Evolutionary conservation across 2,797 vertebrate species (phyloP).

Genomic region (Todus mexicanus): DNA sequence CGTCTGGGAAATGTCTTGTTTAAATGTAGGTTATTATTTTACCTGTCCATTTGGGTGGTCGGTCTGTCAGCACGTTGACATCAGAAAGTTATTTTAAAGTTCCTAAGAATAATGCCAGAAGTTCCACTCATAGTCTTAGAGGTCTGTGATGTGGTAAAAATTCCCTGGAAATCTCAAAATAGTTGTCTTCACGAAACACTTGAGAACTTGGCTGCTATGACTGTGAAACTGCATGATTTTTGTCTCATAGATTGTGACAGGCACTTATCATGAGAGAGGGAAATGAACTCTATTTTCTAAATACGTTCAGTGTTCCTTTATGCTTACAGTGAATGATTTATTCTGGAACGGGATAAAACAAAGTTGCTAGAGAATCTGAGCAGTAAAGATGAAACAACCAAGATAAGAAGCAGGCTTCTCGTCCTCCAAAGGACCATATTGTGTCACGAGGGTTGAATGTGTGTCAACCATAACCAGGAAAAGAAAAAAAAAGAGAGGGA

Average conservation of each 20-base stretch:
- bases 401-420: neutral
- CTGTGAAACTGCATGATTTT: neutral
- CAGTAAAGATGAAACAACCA: neutral
- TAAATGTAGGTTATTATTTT: neutral
- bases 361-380: neutral
- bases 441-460: neutral
- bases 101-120: neutral
- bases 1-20: neutral
- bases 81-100: neutral
- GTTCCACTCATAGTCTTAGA: neutral
- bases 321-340: neutral
- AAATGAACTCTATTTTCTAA: neutral
- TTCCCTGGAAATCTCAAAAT: constrained; percentile 1
- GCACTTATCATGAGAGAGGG: neutral
- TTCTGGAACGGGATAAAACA: neutral
- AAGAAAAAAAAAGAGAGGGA: neutral
- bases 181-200: neutral
- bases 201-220: neutral
- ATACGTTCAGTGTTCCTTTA: neutral
- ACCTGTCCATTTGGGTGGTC: neutral
- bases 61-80: rapidly evolving
- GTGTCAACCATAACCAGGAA: neutral
- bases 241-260: neutral
- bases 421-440: neutral
- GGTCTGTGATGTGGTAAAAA: neutral